Conservation (phyloP, 2,113 vertebrate species). For the Progne subis region DNA sequence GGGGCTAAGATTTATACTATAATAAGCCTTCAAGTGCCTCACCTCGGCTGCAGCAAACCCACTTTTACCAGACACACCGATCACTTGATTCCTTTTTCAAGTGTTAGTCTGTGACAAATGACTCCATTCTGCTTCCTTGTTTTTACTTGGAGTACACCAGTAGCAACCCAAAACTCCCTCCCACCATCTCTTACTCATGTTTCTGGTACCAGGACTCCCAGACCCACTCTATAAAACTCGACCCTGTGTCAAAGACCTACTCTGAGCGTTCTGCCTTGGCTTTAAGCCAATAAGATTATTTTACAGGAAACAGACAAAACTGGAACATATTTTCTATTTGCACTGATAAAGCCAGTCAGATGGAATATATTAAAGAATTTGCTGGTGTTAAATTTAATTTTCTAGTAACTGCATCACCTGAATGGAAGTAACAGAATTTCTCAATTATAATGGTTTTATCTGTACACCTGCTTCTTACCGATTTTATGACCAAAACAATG, state of each 20-base stretch:
- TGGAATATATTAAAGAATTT: conserved; percentile 64
- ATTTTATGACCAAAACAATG: background rate
- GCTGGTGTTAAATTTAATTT: conserved; percentile 69
- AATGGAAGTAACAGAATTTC: conserved; percentile 35
- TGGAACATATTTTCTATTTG: conserved; percentile 47
- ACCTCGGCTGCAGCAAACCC: background rate
- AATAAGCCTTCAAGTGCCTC: background rate
- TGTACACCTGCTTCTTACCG: conserved; percentile 1
- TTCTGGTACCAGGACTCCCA: background rate
- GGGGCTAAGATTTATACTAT: background rate
- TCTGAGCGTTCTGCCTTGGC: background rate
- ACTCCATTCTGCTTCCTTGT: background rate
- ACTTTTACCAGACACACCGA: background rate
- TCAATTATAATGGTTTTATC: background rate
- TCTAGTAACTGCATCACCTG: conserved; percentile 60
- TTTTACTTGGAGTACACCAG: background rate
- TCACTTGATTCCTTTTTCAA: background rate
- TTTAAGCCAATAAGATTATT: background rate
- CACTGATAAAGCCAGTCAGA: conserved; percentile 43
- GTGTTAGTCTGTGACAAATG: background rate
- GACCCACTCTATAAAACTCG: background rate
- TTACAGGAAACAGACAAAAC: background rate
- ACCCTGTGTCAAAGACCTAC: background rate
- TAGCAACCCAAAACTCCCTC: background rate
- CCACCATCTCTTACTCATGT: background rate